Conservation (phyloP, 2,797 vertebrate genomes). For the Phylloscopus collybita region DNA sequence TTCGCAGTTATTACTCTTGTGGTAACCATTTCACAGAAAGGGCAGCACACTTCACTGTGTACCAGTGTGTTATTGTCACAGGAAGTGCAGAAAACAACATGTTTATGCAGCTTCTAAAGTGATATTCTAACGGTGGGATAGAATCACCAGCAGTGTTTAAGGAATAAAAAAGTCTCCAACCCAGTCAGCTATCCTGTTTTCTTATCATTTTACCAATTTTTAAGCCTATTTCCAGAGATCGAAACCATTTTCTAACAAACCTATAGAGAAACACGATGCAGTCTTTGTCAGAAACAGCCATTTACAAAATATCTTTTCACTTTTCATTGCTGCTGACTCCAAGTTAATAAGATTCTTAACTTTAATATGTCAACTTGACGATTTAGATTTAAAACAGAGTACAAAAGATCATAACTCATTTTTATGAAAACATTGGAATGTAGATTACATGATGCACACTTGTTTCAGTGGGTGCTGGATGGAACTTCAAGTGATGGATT, state of each 20-base stretch:
- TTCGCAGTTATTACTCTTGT: neutral
- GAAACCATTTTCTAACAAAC: neutral
- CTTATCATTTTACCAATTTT: neutral
- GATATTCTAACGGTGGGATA: neutral
- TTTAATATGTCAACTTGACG: neutral
- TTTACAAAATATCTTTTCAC: neutral
- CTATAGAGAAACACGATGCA: neutral
- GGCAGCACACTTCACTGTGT: neutral
- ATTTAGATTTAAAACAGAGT: neutral
- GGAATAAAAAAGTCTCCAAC: neutral
- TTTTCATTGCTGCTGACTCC: neutral
- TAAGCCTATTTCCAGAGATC: neutral
- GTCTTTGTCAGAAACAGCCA: neutral
- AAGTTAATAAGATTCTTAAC: neutral
- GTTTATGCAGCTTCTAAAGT: neutral
- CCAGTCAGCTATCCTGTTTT: neutral
- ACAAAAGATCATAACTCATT: neutral
- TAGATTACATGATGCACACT: neutral
- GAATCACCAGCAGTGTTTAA: neutral
- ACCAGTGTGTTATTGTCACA: neutral
- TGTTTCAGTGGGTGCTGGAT: neutral
- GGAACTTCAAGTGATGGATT: neutral
- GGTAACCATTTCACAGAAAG: neutral
- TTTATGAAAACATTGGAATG: neutral
- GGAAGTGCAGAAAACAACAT: neutral